phyloP scores from a whole-genome alignment of 2,797 vertebrate species.

The Nyctibius grandis region DNA sequence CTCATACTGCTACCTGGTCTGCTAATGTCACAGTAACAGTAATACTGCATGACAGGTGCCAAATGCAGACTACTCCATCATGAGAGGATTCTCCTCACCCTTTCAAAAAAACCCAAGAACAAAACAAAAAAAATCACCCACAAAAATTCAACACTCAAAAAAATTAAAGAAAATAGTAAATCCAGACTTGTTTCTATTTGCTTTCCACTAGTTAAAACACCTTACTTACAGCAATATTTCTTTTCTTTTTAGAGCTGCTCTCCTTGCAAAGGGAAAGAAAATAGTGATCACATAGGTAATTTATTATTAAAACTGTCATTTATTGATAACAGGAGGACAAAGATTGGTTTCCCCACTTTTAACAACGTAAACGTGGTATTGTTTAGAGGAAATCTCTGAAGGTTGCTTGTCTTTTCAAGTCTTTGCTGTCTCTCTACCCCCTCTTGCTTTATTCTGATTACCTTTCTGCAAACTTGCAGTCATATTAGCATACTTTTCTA shows the following conservation, averaged over 20 bases:
- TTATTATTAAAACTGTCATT: constrained; percentile 22
- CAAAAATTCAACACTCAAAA: neutral
- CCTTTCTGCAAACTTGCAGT: neutral
- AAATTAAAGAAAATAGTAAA: neutral
- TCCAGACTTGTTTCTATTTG: neutral
- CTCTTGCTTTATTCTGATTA: neutral
- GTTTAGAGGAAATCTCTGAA: neutral
- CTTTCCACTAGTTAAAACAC: neutral
- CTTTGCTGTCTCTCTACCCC: neutral
- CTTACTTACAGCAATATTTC: neutral
- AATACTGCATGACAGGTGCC: neutral
- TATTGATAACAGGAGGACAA: neutral
- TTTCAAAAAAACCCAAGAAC: neutral
- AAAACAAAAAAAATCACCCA: neutral
- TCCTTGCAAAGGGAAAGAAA: neutral
- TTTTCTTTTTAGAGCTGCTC: neutral
- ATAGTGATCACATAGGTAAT: neutral
- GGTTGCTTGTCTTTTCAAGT: neutral
- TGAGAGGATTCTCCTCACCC: neutral
- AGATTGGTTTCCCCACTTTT: neutral
- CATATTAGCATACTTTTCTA: neutral
- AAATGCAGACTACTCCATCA: neutral
- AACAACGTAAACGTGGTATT: neutral
- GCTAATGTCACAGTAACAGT: neutral
- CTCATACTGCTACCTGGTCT: neutral